These are phyloP conservation scores for Maniola hyperantus DNA, from an alignment of 2,888 invertebrate species.

Conservation along the genomic window DNA sequence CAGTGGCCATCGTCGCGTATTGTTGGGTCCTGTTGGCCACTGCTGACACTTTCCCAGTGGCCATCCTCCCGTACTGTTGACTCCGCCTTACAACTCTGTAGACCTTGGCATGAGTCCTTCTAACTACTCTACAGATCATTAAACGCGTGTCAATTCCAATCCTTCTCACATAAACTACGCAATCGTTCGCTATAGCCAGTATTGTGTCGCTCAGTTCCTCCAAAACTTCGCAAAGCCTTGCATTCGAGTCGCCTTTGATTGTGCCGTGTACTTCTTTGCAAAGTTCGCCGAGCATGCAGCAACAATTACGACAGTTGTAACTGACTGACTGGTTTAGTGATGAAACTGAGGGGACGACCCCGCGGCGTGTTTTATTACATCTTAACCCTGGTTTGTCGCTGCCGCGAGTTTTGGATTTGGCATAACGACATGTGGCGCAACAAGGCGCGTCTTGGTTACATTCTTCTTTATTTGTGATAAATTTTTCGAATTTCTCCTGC, in stretches of 20 bases:
- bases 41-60: too few species aligned
- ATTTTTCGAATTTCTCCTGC: neutral
- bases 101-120: too few species aligned
- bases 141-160: neutral
- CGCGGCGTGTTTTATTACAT: neutral
- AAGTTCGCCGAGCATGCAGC: conserved; percentile 18
- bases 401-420: conserved; percentile 24
- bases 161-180: conserved; percentile 14
- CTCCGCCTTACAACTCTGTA: too few species aligned
- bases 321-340: neutral
- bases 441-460: neutral
- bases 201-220: conserved; percentile 23
- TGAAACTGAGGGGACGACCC: neutral
- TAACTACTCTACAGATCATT: too few species aligned
- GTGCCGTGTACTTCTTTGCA: conserved; percentile 22
- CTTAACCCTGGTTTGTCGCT: neutral
- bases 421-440: conserved; percentile 22
- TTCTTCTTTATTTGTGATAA: neutral
- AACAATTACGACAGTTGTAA: conserved; percentile 22
- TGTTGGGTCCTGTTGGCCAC: too few species aligned
- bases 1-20: too few species aligned
- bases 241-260: conserved; percentile 19
- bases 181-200: conserved; percentile 22
- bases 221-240: conserved; percentile 17
- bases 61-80: too few species aligned